Base-by-base conservation (phyloP, 2,888 invertebrate species). In the Unio delphinus region DNA sequence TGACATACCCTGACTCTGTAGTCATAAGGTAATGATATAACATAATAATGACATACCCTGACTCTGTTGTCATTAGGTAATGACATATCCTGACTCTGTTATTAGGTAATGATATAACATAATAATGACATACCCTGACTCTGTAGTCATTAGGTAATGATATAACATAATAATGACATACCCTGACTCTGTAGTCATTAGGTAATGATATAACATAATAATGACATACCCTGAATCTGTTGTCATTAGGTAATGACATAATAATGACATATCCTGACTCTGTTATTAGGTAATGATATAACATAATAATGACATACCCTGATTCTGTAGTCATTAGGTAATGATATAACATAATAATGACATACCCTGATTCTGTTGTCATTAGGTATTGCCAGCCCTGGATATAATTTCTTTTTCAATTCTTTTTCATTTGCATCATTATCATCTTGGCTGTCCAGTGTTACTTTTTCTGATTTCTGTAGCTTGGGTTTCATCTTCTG, bases 401-500 rank as follows among this genome's bases (percentile, higher is more conserved):
- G 90, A 67, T 83, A 89, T 55, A 90, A 80, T 66, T 88, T 87
- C 72, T 87, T 89, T 69, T 89, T 89, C 60, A 87, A 76, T 30
- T 89, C 87, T 64, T 80, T 76, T 55, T 82, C 74, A 60, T 78
- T 77, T 18, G 70, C 65, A 28, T 58, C 71, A 18, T 70, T 76
- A 45, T 75, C 79, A 61, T 78, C 79, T 58, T 75, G 65, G 34
- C 70, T 78, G n/a, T 68, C 70, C 34, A 76, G 78, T 67, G 74
- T 65, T 55, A 70, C 73, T 26, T 73, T 72, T 30, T 70, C 80
- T 67, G 80, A 78, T 26, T 75, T 78, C 80, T 85, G 86, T 7
- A 73, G 74, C 70, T 86, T 86, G 6, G 91, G 91, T 88, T 94
- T 94, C 98, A 99, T 98, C 85, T 97, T 95, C 84, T 97, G 95